Evolutionary conservation across 2,797 vertebrate species (phyloP), one percentile per base, ranked within the genome.

Genomic region (Cirrhinus mrigala): DNA sequence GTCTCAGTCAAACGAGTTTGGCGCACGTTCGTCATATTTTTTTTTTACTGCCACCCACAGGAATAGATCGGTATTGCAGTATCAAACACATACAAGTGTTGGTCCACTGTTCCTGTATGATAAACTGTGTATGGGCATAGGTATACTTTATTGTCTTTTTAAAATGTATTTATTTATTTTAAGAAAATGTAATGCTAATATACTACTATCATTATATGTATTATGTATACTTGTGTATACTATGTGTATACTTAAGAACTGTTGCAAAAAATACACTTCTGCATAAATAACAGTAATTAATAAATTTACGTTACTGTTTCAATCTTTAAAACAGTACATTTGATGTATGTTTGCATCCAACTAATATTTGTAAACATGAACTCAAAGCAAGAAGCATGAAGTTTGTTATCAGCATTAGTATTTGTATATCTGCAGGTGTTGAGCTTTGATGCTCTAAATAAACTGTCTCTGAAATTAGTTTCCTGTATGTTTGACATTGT

Each of bases 361-460:
- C n/a, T 27, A 71, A 46, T 71, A 71, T 24, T 48, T 71, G 6
- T 48, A 16, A 48, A 50, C 7, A 9, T 33, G 2, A 5, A 20
- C 27, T 75, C 27, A 75, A 22, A 22, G 9, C 0, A 0, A 29
- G 15, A 75, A 52, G 9, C 5, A 33, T 54, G 24, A 52, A 11
- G 44, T 46, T 15, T 0, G 12, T 48, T 50, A 82, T 62, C 40
- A 18, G 37, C 64, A 10, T 8, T 3, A 24, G 5, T 62, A 56
- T 81, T 62, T 56, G 16, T 33, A 15, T 37, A 16, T 83, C 7
- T 75, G 70, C 70, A 75, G 44, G 24, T 64, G 71, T 48, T 29
- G 14, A 9, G 52, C 54, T 71, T 82, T 66, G 60, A 75, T 48
- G 81, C n/a, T 62, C 16, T 74, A 46, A 52, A 52, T 82, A 60